phyloP scores from a whole-genome alignment of 2,113 vertebrate genomes.

The Cephalopterus ornatus region DNA sequence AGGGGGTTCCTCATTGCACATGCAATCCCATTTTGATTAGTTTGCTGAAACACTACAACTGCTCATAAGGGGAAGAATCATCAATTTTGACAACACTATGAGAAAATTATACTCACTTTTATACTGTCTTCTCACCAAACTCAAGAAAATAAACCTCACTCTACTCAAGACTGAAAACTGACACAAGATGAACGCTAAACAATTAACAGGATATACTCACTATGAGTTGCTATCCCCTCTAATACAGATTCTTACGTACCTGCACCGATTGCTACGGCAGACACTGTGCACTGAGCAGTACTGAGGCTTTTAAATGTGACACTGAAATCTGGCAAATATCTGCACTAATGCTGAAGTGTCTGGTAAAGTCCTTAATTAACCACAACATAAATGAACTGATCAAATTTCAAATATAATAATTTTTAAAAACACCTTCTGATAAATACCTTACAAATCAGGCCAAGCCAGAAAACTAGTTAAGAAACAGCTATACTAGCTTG shows the following conservation, averaged over 20 bases:
- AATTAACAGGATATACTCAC: not conserved
- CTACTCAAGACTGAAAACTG: not conserved
- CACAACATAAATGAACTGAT: not conserved
- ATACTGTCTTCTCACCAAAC: not conserved
- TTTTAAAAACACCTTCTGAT: not conserved
- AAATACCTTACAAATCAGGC: not conserved
- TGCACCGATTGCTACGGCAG: accelerated
- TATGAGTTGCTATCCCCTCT: not conserved
- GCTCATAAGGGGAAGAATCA: not conserved
- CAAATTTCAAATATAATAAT: not conserved
- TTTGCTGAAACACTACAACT: not conserved
- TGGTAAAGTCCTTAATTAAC: not conserved
- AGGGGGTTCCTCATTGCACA: not conserved
- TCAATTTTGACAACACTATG: not conserved
- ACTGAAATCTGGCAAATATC: not conserved
- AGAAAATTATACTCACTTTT: not conserved
- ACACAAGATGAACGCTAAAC: not conserved
- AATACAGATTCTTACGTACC: not conserved
- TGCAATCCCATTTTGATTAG: not conserved
- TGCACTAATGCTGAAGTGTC: not conserved
- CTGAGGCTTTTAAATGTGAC: not conserved
- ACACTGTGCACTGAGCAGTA: not conserved
- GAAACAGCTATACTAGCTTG: not conserved
- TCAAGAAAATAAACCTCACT: not conserved
- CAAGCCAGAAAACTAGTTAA: not conserved